A percentile compares a stretch with the other conserved stretches of the same genome.
Evolutionary conservation across 2,888 invertebrate genomes (phyloP).

Genomic region (Prenolepis imparis): DNA sequence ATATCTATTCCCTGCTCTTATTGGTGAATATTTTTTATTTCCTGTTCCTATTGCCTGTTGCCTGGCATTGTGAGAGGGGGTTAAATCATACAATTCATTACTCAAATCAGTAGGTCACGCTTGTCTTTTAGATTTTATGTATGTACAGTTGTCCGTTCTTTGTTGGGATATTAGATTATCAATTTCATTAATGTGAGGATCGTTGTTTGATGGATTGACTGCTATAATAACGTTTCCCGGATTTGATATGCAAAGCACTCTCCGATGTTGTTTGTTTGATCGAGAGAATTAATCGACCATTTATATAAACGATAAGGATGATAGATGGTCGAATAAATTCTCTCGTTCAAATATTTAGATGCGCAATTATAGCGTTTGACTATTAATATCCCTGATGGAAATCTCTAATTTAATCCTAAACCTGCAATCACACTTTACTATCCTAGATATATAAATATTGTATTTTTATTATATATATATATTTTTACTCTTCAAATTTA

Average conservation of each 20-base stretch:
- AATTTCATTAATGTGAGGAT: constrained; percentile 61
- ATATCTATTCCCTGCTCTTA: no score
- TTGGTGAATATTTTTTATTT: no score
- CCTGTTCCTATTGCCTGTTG: no score
- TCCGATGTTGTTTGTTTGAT: constrained; percentile 60
- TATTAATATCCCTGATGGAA: constrained; percentile 11
- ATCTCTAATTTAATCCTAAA: neutral
- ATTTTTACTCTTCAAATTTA: neutral
- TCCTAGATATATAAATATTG: neutral
- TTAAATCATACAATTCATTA: neutral
- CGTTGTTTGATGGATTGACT: constrained; percentile 56
- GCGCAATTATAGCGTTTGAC: constrained; percentile 43
- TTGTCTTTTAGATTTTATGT: neutral
- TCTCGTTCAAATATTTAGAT: constrained; percentile 47
- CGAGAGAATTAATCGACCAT: constrained; percentile 67
- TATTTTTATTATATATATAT: neutral
- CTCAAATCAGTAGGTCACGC: neutral
- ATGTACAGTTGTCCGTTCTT: constrained; percentile 11
- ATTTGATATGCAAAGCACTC: constrained; percentile 56
- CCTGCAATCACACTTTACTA: neutral
- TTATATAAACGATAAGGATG: constrained; percentile 47
- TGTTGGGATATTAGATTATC: constrained; percentile 47
- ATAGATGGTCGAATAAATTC: constrained; percentile 25
- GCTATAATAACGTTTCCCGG: constrained; percentile 22
- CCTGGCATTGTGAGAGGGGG: no score